Base-by-base conservation (phyloP, 2,888 invertebrate species). In the Parnassius orleans region DNA sequence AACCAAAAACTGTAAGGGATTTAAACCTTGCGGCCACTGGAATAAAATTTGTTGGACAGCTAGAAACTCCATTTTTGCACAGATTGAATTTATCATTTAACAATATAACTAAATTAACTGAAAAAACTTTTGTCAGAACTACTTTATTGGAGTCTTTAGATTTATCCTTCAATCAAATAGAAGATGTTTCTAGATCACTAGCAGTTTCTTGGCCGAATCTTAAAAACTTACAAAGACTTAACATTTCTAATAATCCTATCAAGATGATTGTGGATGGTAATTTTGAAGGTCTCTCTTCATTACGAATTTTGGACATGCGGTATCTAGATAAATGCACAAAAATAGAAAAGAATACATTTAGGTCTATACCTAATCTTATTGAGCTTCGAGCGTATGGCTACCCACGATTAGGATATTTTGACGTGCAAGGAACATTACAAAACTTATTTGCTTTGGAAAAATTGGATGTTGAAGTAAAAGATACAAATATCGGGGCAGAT, bases 61-160 rank as follows among this genome's bases (percentile, higher is more conserved):
- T 97, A 42, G 96, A 98, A 86, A 97, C 97, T 9, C 98, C 98
- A 0, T 98, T 98, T 77, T 87, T 98, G 58, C 94, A 95, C 68
- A 89, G 91, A 63, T 86, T 98, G 41, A 97, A 98, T 82, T 78
- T 98, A 42, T 97, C 97, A 0, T 87, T 93, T 54, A 98, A 98
- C 75, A 93, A 93, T 59, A 94, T 98, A 55, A 87, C 91, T 0
- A 88, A 92, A 44, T 85, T 98, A 41, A 92, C 94, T 14, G 93
- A 94, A 10, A 93, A 93, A 68, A 93, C 94, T 2, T 96, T 98
- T 72, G 95, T 96, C 66, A 92, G 97, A 57, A 95, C 97, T 0
- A 97, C 97, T 0, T 87, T 97, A 57, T 80, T 98, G 15, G 96
- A 97, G 80, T 93, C 92, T 0, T 83, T 98, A 50, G 97, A 97